A percentile compares a stretch with the other conserved stretches of the same genome.
phyloP scores from a whole-genome alignment of 1,140 invertebrate genomes.

The Plectrocnemia conspersa region DNA sequence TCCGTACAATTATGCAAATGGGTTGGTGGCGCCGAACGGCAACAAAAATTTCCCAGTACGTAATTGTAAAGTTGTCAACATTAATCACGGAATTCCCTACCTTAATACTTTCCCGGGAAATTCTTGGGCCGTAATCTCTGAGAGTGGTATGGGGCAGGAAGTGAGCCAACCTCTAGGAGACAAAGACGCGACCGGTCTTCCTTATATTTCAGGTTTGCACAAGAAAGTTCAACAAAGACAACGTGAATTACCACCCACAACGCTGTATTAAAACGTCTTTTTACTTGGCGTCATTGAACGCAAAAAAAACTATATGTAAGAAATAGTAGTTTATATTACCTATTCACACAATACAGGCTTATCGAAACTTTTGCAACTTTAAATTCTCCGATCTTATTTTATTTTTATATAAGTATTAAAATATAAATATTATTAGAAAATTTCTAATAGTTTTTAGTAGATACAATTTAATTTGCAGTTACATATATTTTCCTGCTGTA shows the following conservation, averaged over 20 bases:
- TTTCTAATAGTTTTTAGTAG: no score
- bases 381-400: no score
- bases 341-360: no score
- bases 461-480: no score
- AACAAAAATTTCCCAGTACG: constrained; percentile 5
- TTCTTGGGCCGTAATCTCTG: constrained; percentile 6
- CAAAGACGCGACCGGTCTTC: constrained; percentile 1
- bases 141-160: not conserved
- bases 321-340: no score
- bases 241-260: constrained; percentile 2
- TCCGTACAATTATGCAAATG: constrained; percentile 9
- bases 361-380: no score
- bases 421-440: no score
- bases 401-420: no score
- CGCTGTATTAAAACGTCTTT: not conserved
- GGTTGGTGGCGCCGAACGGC: not conserved
- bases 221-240: constrained; percentile 1
- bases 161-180: constrained; percentile 2
- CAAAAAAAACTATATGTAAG: no score
- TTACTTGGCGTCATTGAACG: not conserved
- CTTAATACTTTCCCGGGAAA: constrained; percentile 9
- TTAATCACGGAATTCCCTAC: constrained; percentile 1
- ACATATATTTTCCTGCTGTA: no score
- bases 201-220: not conserved
- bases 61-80: constrained; percentile 9